A percentile compares a stretch with the other conserved stretches of the same genome.
Evolutionary conservation across 2,888 invertebrate genomes (phyloP).

Genomic region (Leptopilina syphax): DNA sequence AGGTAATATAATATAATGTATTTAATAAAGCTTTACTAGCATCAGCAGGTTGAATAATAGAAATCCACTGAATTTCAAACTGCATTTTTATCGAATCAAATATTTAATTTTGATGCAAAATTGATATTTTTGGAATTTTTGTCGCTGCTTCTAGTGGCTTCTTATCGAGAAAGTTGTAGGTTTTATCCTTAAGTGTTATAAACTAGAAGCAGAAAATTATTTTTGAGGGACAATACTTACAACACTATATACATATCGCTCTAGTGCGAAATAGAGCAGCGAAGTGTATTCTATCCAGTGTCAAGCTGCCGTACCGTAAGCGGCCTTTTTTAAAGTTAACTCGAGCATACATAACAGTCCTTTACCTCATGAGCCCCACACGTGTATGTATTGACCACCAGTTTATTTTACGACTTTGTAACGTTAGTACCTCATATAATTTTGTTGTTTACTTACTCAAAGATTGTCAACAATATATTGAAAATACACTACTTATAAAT

Average conservation of each 20-base stretch:
- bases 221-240: background rate
- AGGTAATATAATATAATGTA: constrained; percentile 78
- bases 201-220: background rate
- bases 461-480: constrained; percentile 7
- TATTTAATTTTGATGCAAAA: too few species aligned
- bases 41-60: too few species aligned
- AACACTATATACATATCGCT: background rate
- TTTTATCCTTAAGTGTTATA: background rate
- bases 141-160: too few species aligned
- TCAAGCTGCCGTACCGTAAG: background rate
- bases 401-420: constrained; percentile 24
- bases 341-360: constrained; percentile 8
- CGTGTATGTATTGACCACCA: constrained; percentile 24
- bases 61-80: too few species aligned
- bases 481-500: background rate
- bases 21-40: background rate
- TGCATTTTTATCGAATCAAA: too few species aligned
- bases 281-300: constrained; percentile 7
- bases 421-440: constrained; percentile 21
- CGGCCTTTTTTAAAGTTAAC: constrained; percentile 38
- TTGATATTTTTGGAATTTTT: too few species aligned
- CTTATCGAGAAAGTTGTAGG: too few species aligned
- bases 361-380: constrained; percentile 11
- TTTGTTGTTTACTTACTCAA: background rate
- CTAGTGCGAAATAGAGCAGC: constrained; percentile 31